A percentile compares a stretch with the other conserved stretches of the same genome.
Conservation (phyloP, 2,797 vertebrate species). For the Myotis vivesi region DNA sequence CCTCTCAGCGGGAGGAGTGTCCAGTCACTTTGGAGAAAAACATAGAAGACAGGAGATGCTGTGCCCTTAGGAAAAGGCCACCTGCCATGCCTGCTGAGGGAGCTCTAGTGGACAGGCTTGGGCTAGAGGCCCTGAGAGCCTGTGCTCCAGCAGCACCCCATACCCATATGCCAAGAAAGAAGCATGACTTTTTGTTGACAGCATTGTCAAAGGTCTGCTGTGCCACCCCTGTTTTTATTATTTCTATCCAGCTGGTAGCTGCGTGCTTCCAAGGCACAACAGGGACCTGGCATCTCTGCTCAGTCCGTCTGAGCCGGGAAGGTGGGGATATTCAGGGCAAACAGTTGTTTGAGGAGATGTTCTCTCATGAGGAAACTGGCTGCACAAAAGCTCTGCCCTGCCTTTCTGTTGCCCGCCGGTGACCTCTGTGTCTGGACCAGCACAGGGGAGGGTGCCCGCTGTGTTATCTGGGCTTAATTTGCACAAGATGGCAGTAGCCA, state of each 20-base stretch:
- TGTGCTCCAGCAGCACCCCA: not conserved
- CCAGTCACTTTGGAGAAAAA: not conserved
- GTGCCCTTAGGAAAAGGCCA: not conserved
- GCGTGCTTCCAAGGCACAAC: not conserved
- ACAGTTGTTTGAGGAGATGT: not conserved
- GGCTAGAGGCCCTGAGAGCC: not conserved
- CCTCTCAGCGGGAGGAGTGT: not conserved
- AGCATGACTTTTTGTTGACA: not conserved
- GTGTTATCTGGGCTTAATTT: slow-evolving; percentile 19
- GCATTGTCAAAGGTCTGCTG: not conserved
- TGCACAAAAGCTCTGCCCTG: not conserved
- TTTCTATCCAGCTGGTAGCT: not conserved
- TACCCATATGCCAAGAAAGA: not conserved
- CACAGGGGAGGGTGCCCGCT: not conserved
- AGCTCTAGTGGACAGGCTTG: not conserved
- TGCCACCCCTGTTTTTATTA: not conserved
- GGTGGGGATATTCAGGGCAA: not conserved
- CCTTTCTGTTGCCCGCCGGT: not conserved
- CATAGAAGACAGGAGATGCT: no score
- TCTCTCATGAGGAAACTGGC: not conserved
- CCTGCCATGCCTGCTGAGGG: not conserved
- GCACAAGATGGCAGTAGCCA: not conserved
- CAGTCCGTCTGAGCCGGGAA: not conserved
- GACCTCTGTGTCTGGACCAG: not conserved
- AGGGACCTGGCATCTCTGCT: not conserved